Evolutionary conservation across 2,888 invertebrate genomes (phyloP).

Genomic region (Xanthorhoe spadicearia): DNA sequence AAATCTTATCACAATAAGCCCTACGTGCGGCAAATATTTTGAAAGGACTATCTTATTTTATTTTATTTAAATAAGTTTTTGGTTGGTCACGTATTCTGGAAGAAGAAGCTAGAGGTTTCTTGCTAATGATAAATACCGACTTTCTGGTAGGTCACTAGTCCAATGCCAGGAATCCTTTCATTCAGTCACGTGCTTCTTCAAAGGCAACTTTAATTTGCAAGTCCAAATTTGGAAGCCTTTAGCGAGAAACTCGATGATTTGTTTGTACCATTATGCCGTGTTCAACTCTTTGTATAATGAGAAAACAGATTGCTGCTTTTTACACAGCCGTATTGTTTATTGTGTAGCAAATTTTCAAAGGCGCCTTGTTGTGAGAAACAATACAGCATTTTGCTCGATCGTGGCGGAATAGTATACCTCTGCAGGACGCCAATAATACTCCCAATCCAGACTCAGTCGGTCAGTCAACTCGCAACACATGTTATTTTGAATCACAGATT

Average conservation of each 20-base stretch:
- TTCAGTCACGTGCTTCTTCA: constrained; percentile 45
- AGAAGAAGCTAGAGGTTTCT: constrained; percentile 31
- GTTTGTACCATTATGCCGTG: constrained; percentile 33
- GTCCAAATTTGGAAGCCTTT: constrained; percentile 37
- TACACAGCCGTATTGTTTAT: constrained; percentile 35
- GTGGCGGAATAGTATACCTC: constrained; percentile 57
- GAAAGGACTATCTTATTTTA: constrained; percentile 19
- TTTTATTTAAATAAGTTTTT: constrained; percentile 7
- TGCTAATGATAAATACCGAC: constrained; percentile 31
- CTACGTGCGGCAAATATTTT: constrained; percentile 34
- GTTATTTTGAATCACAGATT: constrained; percentile 60
- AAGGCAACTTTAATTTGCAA: constrained; percentile 35
- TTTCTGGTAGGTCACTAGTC: constrained; percentile 25
- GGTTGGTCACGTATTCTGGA: constrained; percentile 34
- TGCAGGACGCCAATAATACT: constrained; percentile 68
- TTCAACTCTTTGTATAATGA: constrained; percentile 36
- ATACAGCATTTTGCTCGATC: constrained; percentile 48
- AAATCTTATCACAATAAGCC: constrained; percentile 15
- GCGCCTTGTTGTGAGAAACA: constrained; percentile 56
- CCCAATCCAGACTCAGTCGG: constrained; percentile 61
- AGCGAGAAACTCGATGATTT: constrained; percentile 33
- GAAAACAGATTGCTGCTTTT: constrained; percentile 30
- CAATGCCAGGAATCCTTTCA: constrained; percentile 41
- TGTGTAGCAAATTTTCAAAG: constrained; percentile 36
- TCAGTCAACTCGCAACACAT: constrained; percentile 67